Evolutionary conservation across 2,113 vertebrate genomes (phyloP).

Genomic region (Sprattus sprattus): DNA sequence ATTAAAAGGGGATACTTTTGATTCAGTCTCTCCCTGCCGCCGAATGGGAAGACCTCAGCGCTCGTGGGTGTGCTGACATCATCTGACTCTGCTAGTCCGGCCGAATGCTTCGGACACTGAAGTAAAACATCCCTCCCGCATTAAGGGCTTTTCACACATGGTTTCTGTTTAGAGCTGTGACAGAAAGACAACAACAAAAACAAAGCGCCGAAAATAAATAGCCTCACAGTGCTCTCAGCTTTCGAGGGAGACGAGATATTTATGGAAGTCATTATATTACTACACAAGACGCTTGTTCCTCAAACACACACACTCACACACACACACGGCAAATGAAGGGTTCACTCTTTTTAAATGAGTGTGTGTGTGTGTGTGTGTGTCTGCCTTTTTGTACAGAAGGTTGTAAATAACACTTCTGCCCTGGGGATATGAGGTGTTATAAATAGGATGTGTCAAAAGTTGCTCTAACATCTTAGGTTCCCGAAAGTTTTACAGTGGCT

Average conservation of each 20-base stretch:
- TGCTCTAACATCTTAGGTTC: constrained; percentile 73
- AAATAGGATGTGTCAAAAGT: constrained; percentile 87
- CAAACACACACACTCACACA: constrained; percentile 52
- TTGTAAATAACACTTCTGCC: constrained; percentile 68
- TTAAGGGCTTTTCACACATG: constrained; percentile 68
- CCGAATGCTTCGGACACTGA: constrained; percentile 51
- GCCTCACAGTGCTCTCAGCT: constrained; percentile 2
- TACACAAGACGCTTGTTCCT: constrained; percentile 8
- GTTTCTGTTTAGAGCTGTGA: constrained; percentile 69
- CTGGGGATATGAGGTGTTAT: constrained; percentile 80
- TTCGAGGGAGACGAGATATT: constrained; percentile 52
- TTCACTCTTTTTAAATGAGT: constrained; percentile 53
- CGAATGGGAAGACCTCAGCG: constrained; percentile 57
- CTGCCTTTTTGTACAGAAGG: constrained; percentile 51
- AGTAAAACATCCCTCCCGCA: constrained; percentile 63
- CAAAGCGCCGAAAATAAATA: constrained; percentile 22
- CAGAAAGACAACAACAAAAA: constrained; percentile 57
- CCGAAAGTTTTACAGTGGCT: constrained; percentile 73
- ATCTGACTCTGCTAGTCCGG: constrained; percentile 13
- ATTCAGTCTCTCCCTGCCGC: constrained; percentile 62
- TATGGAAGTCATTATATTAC: constrained; percentile 67
- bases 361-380: constrained; percentile 47
- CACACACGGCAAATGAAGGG: constrained; percentile 69
- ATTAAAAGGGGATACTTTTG: constrained; percentile 72
- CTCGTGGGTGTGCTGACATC: constrained; percentile 46